A percentile compares a stretch with the other conserved stretches of the same genome.
Evolutionary conservation across 2,888 invertebrate species (phyloP).

Genomic region (Agonum fuliginosum): DNA sequence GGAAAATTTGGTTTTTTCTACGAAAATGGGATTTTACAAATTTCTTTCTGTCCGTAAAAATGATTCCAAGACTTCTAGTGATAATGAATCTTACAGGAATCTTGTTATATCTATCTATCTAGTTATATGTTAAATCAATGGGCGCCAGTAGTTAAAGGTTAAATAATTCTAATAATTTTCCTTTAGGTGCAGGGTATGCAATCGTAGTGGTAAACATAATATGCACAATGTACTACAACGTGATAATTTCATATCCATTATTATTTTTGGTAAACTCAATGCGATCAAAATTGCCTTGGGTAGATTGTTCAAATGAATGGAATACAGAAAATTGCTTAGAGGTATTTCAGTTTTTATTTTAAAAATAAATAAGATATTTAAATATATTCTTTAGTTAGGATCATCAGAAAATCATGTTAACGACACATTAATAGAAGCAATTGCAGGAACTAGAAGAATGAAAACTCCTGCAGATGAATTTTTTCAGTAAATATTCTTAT

Average conservation of each 20-base stretch:
- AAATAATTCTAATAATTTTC: conserved; percentile 51
- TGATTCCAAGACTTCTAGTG: no score
- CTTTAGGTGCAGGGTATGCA: conserved; percentile 89
- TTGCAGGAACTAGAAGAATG: conserved; percentile 70
- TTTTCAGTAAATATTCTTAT: conserved; percentile 80
- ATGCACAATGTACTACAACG: conserved; percentile 88
- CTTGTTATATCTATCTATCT: no score
- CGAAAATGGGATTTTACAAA: no score
- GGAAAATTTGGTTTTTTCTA: no score
- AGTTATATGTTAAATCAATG: neutral
- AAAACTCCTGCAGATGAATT: conserved; percentile 88
- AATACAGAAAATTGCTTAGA: conserved; percentile 85
- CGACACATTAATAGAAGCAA: conserved; percentile 66
- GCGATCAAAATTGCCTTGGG: conserved; percentile 83
- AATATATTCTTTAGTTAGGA: conserved; percentile 69
- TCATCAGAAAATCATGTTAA: conserved; percentile 59
- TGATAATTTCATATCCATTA: conserved; percentile 89
- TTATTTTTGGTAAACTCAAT: conserved; percentile 86
- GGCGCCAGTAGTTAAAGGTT: neutral
- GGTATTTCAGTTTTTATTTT: conserved; percentile 69
- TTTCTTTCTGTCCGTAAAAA: no score
- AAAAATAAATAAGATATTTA: conserved; percentile 15
- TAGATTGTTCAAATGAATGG: conserved; percentile 86
- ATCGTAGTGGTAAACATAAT: conserved; percentile 87
- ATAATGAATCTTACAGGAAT: no score